Evolutionary conservation across 2,797 vertebrate species (phyloP), one percentile per base, ranked within the genome.

Genomic region (Poecilia gillii): DNA sequence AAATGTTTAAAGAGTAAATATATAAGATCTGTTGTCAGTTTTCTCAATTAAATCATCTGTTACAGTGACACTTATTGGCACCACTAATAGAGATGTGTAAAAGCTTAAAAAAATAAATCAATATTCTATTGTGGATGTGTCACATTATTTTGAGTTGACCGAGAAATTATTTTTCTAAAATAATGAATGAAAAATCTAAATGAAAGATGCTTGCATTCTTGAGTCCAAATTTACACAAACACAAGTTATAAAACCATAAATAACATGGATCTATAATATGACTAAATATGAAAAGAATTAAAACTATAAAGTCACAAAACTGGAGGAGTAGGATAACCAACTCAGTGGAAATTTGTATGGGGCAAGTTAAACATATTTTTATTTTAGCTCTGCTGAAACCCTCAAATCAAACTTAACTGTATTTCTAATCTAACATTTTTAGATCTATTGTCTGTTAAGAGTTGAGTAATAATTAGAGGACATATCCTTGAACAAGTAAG

Each of bases 1-100:
- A 81, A 70, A 46, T 62, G 11, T 77, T 79, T 59, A 23, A 72
- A 72, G 47, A 20, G 82, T 81, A 84, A 86, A 89, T 28, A 66
- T 45, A 57, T 13, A 4, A 59, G 49, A 28, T 74, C 53, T 28
- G 3, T 45, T 74, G 28, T 46, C 23, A 41, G 18, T 41, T 68
- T 68, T 41, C 20, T 64, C 23, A 45, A 28, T 71, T 28, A 28
- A 71, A 28, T 8, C 2, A 45, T 28, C 41, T 71, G 68, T 71
- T 71, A 71, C 25, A 71, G 25, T 71, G 28, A 41, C 6, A 36
- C 7, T 36, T 36, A 33, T 11, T 64, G 59, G 31, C 14, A 64
- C 31, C 14, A 36, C 59, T 4, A 36, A 36, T 41, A 6, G 25
- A 43, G 25, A n/a, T n/a, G 23, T 14, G 2, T n/a, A 45, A 45